Evolutionary conservation across 2,888 invertebrate genomes (phyloP).

Genomic region (Colostygia pectinataria): DNA sequence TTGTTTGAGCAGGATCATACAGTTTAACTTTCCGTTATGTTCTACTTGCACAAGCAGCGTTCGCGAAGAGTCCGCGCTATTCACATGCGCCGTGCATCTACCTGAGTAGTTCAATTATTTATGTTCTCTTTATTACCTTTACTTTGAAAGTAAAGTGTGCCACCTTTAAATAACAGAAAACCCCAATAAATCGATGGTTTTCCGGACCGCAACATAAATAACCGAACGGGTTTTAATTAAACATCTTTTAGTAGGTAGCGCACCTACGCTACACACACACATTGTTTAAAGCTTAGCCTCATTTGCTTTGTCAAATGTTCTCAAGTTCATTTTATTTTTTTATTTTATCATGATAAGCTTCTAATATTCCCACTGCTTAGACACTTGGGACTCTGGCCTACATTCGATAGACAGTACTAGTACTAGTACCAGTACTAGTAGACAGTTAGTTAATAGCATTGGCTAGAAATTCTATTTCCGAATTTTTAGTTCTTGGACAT

Average conservation of each 20-base stretch:
- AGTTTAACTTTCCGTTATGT: too few relatives aligned
- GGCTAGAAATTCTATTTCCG: too few relatives aligned
- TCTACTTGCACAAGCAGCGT: too few relatives aligned
- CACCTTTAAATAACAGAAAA: slow-evolving; percentile 4
- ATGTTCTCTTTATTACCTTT: not conserved
- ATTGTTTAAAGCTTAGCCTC: slow-evolving; percentile 22
- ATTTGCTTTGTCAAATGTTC: slow-evolving; percentile 21
- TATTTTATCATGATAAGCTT: too few relatives aligned
- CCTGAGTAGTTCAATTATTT: not conserved
- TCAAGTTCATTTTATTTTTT: not conserved
- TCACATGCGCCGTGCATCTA: too few relatives aligned
- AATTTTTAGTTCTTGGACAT: too few relatives aligned
- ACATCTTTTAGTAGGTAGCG: slow-evolving; percentile 28
- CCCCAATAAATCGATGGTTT: slow-evolving; percentile 33
- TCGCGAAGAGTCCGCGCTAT: too few relatives aligned
- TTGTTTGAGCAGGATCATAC: not conserved
- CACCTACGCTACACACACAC: slow-evolving; percentile 28
- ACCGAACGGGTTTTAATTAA: slow-evolving; percentile 36
- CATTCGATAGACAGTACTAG: too few relatives aligned
- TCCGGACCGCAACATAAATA: slow-evolving; percentile 33
- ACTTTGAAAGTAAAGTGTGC: not conserved
- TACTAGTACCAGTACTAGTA: too few relatives aligned
- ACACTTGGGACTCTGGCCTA: too few relatives aligned
- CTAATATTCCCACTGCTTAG: too few relatives aligned
- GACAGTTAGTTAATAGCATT: too few relatives aligned